Conservation (phyloP, 2,888 invertebrate genomes). For the Macrosoma leucophasiata region DNA sequence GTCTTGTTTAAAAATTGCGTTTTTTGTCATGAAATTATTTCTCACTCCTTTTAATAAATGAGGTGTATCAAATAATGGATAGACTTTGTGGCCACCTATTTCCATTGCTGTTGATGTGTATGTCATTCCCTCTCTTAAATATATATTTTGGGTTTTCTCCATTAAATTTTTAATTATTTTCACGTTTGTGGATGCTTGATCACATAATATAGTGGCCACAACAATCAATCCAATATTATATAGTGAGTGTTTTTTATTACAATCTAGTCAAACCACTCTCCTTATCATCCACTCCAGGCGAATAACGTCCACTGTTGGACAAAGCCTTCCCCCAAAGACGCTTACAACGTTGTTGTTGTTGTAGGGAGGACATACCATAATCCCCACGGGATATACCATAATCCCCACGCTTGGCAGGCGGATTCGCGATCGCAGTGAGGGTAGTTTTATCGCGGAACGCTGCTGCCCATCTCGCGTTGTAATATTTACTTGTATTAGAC, state of each 20-base stretch:
- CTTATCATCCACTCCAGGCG: conserved; percentile 13
- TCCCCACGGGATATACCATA: no score
- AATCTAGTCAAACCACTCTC: conserved; percentile 7
- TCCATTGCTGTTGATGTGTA: neutral
- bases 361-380: conserved; percentile 1
- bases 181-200: conserved; percentile 13
- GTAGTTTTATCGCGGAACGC: no score
- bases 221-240: neutral
- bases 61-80: conserved; percentile 14
- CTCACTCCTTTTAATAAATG: conserved; percentile 16
- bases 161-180: conserved; percentile 9
- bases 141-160: conserved; percentile 6
- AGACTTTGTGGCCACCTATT: conserved; percentile 5
- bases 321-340: conserved; percentile 15
- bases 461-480: no score
- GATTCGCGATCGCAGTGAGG: no score
- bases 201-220: conserved; percentile 3
- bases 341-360: conserved; percentile 8
- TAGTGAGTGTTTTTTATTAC: conserved; percentile 3
- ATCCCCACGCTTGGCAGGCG: no score
- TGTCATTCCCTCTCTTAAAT: conserved; percentile 3
- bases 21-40: conserved; percentile 10
- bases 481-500: no score
- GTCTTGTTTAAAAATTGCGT: conserved; percentile 2
- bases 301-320: no score